Conservation (phyloP, 2,113 vertebrate species). For the Drymodes brunneopygia region DNA sequence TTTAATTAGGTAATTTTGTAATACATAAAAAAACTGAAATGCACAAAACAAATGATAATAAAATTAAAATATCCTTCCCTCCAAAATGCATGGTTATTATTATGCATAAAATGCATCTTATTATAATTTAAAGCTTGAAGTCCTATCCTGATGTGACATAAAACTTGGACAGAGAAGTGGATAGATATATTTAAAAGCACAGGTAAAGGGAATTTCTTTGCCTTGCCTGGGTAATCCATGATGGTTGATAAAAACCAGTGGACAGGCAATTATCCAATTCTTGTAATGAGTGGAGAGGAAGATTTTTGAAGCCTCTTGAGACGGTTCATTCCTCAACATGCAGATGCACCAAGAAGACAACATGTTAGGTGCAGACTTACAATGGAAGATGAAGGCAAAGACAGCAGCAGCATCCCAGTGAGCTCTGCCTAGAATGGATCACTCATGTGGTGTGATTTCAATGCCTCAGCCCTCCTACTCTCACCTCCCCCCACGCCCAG, state of each 20-base stretch:
- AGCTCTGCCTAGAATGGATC: neutral
- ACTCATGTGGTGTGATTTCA: neutral
- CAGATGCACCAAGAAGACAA: neutral
- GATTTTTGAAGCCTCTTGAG: neutral
- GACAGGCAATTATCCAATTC: neutral
- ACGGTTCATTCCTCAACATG: neutral
- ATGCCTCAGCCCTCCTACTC: neutral
- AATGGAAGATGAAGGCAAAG: neutral
- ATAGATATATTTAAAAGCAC: neutral
- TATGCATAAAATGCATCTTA: neutral
- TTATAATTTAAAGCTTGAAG: neutral
- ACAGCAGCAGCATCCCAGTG: neutral
- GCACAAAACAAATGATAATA: neutral
- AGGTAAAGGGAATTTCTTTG: neutral
- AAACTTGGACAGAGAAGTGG: neutral
- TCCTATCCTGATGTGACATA: neutral
- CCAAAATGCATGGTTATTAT: neutral
- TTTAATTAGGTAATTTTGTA: neutral
- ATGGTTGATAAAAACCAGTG: neutral
- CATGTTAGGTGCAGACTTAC: accelerated
- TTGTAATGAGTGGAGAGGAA: neutral
- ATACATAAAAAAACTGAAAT: neutral
- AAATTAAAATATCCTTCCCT: neutral
- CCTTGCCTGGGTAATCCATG: neutral
- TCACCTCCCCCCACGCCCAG: neutral